A percentile compares a stretch with the other conserved stretches of the same genome.
These are phyloP conservation scores for Apostichopus japonicus DNA, from an alignment of 35 echinoderm and acorn worm species.

Conservation along the genomic window DNA sequence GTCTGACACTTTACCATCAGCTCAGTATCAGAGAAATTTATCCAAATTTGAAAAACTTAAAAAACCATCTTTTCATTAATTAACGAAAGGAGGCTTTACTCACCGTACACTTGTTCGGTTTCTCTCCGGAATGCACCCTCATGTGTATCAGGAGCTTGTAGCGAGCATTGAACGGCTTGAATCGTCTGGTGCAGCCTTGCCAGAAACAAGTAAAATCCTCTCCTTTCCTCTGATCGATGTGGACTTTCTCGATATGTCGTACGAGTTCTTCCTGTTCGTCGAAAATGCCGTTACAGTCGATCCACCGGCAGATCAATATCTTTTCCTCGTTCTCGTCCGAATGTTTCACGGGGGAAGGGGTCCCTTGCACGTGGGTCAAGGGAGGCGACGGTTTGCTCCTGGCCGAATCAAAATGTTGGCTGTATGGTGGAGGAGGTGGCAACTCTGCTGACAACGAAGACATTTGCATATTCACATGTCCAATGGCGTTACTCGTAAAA, in stretches of 20 bases:
- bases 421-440: slow-evolving; percentile 83
- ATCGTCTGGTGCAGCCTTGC: slow-evolving; percentile 92
- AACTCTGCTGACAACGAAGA: slow-evolving; percentile 49
- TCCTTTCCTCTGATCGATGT: slow-evolving; percentile 98
- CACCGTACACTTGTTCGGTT: slow-evolving; percentile 99
- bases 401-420: slow-evolving; percentile 78
- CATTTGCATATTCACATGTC: slow-evolving; percentile 55
- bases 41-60: no score
- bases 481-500: slow-evolving; percentile 41
- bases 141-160: slow-evolving; percentile 99
- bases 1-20: no score
- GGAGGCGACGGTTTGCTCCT: slow-evolving; percentile 67
- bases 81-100: slow-evolving; percentile 30
- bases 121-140: slow-evolving; percentile 98
- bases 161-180: slow-evolving; percentile 98
- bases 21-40: no score
- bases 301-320: slow-evolving; percentile 84
- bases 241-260: slow-evolving; percentile 99
- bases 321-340: slow-evolving; percentile 70
- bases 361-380: slow-evolving; percentile 31
- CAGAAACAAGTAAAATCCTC: slow-evolving; percentile 99
- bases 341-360: slow-evolving; percentile 69
- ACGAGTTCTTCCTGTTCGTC: slow-evolving; percentile 97
- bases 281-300: slow-evolving; percentile 92
- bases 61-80: no score